Evolutionary conservation across 2,888 invertebrate species (phyloP).

Genomic region (Argyra leucocephala): DNA sequence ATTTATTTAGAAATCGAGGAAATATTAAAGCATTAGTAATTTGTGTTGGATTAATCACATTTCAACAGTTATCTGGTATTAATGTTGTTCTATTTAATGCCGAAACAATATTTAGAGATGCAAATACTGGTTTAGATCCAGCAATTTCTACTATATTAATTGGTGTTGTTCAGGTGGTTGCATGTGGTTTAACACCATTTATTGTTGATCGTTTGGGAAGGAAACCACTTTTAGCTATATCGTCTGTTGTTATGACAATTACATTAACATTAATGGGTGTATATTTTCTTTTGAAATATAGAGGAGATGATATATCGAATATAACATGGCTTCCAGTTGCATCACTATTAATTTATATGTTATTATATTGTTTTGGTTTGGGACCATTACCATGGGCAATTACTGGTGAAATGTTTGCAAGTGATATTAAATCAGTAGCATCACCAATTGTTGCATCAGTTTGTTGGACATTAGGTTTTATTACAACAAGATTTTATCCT

Average conservation of each 20-base stretch:
- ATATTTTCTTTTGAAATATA: conserved; percentile 54
- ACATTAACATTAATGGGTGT: conserved; percentile 52
- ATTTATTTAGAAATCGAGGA: conserved; percentile 55
- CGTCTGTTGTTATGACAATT: conserved; percentile 57
- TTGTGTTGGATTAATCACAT: conserved; percentile 61
- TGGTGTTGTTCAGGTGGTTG: conserved; percentile 57
- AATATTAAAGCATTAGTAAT: conserved; percentile 69
- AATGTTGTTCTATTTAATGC: conserved; percentile 74
- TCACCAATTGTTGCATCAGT: conserved; percentile 66
- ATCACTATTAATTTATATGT: conserved; percentile 63
- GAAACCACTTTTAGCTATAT: conserved; percentile 59
- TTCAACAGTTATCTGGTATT: conserved; percentile 77
- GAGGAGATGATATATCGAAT: conserved; percentile 37
- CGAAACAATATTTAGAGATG: conserved; percentile 58
- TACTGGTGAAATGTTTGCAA: conserved; percentile 71
- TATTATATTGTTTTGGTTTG: conserved; percentile 64
- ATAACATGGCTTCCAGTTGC: conserved; percentile 63
- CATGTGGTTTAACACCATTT: conserved; percentile 61
- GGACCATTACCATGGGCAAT: conserved; percentile 77
- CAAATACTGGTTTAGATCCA: conserved; percentile 54
- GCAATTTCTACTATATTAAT: conserved; percentile 65
- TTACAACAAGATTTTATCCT: conserved; percentile 63
- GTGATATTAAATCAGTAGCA: conserved; percentile 66
- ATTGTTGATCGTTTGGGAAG: conserved; percentile 72
- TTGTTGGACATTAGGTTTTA: conserved; percentile 67